Base-by-base conservation (phyloP, 2,888 invertebrate genomes). In the Cybosia mesomella region DNA sequence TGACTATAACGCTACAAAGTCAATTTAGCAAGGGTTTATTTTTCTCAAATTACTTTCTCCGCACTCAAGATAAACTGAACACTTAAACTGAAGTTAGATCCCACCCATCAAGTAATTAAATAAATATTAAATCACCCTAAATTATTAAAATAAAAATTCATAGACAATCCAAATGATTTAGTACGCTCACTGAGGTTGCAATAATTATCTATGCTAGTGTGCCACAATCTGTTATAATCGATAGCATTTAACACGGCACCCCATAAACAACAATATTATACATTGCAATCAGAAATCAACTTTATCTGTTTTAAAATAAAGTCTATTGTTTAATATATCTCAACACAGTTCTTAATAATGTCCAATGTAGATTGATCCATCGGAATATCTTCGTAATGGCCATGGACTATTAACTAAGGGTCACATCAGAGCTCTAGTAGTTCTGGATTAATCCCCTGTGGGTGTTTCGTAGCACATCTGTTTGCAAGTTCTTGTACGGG, bases 401-500 rank as follows among this genome's bases (percentile, higher is more conserved):
- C 34, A 13, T 67, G 28, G 62, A 69, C 49, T 73, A 69, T 2
- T 15, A 15, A 9, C n/a, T 15, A 60, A 32, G 57, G 70, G 58
- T 70, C 58, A 36, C 62, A 28, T 65, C 32, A 65, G 9, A 49
- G 80, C 21, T 68, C 70, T 36, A 43, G 1, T 68, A 66, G 34
- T 49, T 8, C 11, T 73, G 73, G 80, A 63, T n/a, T 2, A 0
- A 3, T 63, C 66, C 73, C 80, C 73, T 64, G 62, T 63, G 69
- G 63, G 65, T 71, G 59, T 79, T 84, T 80, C 75, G 81, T 73
- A 81, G 74, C 85, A 85, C 92, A 92, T 92, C 91, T 92, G 92
- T 90, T 91, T 87, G 81, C 68, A 72, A 76, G 85, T 83, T 87
- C 87, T 87, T 86, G 84, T 88, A 86, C 87, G 86, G 83, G 84